phyloP scores from a whole-genome alignment of 1,140 invertebrate genomes.

The Drosophila nikananu region DNA sequence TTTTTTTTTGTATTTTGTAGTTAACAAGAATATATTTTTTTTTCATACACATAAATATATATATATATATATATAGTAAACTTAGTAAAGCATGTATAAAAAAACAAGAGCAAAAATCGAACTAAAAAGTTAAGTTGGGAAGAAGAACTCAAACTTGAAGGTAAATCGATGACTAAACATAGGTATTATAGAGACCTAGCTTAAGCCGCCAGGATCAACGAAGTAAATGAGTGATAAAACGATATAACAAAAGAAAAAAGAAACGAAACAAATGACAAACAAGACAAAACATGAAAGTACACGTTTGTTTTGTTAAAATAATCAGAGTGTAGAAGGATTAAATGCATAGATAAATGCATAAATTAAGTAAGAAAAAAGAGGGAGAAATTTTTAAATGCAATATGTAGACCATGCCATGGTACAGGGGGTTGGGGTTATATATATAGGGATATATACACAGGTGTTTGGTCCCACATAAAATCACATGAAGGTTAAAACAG shows the following conservation, averaged over 20 bases:
- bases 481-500: not conserved
- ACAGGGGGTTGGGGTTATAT: conserved; percentile 3
- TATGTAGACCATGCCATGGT: conserved; percentile 61
- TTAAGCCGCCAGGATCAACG: conserved; percentile 84
- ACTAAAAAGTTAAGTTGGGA: not conserved
- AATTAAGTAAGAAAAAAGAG: conserved; percentile 1
- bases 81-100: conserved; percentile 38
- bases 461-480: not conserved
- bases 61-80: conserved; percentile 11
- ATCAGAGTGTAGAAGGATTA: not conserved
- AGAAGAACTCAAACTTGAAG: conserved; percentile 10
- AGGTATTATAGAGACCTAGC: conserved; percentile 55
- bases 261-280: conserved; percentile 7
- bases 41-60: conserved; percentile 10
- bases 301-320: conserved; percentile 31
- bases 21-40: conserved; percentile 62
- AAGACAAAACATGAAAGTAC: conserved; percentile 14
- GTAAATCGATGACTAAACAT: conserved; percentile 36
- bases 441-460: not conserved
- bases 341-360: conserved; percentile 13
- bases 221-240: conserved; percentile 83
- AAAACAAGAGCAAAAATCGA: conserved; percentile 1
- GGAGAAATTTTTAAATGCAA: conserved; percentile 63
- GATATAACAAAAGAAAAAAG: conserved; percentile 20
- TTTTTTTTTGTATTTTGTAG: conserved; percentile 67